These are phyloP conservation scores for Apogon talboti DNA, from an alignment of 2,797 vertebrate genomes.

Conservation along the genomic window DNA sequence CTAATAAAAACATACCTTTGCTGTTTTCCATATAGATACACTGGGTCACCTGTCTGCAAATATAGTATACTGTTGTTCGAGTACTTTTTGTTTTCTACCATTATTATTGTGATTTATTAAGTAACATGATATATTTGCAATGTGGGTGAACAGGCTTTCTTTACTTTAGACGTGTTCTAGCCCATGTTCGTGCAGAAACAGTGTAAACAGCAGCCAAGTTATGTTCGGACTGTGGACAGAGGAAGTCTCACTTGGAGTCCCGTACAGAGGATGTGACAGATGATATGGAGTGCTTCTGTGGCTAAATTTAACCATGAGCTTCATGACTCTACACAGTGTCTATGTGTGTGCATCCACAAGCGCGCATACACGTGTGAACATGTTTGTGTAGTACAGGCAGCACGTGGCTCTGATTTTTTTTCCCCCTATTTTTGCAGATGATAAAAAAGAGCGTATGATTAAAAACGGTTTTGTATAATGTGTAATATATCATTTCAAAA, in stretches of 20 bases:
- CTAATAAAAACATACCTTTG: conserved; percentile 22
- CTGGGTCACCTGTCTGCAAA: not conserved
- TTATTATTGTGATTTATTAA: not conserved
- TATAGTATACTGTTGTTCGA: too few species aligned
- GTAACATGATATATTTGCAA: not conserved
- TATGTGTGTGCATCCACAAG: not conserved
- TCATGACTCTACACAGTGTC: conserved; percentile 55
- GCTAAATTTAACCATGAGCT: conserved; percentile 81
- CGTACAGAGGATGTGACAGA: conserved; percentile 78
- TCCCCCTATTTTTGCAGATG: conserved; percentile 19
- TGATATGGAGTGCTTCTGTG: conserved; percentile 71
- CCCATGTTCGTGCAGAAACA: conserved; percentile 45
- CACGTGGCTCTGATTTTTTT: conserved; percentile 46
- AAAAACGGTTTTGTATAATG: not conserved
- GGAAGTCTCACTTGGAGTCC: conserved; percentile 77
- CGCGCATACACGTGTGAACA: conserved; percentile 31
- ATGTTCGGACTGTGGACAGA: conserved; percentile 72
- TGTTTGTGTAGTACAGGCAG: conserved; percentile 58
- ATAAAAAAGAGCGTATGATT: conserved; percentile 27
- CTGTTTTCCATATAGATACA: not conserved
- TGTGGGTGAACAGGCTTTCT: conserved; percentile 11
- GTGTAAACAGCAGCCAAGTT: conserved; percentile 73
- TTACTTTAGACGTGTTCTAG: conserved; percentile 31
- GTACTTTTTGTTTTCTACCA: not conserved
- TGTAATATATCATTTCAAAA: fast-evolving